Percentiles rank a stretch among this genome's conserved stretches.
These are phyloP conservation scores for Epistrophe eligans DNA, from an alignment of 2,888 invertebrate genomes.

Conservation along the genomic window DNA sequence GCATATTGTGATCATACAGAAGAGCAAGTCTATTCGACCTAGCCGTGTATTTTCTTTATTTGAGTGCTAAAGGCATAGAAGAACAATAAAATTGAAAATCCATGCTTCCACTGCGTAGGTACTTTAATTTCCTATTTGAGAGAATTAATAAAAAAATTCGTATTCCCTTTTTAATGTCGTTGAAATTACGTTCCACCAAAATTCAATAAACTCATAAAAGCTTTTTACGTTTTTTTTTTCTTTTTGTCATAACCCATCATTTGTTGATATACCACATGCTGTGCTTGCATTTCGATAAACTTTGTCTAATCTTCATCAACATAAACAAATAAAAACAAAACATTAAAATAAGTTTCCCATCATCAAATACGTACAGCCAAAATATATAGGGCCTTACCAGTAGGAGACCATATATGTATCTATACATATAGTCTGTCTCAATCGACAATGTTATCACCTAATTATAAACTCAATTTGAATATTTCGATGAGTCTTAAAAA, in stretches of 20 bases:
- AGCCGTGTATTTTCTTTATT: too few relatives aligned
- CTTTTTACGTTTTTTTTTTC: not conserved
- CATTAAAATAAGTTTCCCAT: conserved; percentile 7
- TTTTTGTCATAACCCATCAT: not conserved
- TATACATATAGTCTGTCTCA: conserved; percentile 34
- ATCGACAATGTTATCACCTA: conserved; percentile 65
- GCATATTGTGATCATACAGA: too few relatives aligned
- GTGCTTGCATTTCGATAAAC: conserved; percentile 11
- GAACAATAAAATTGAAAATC: too few relatives aligned
- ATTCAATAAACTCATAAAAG: not conserved
- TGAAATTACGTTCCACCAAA: not conserved
- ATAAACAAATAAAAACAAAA: conserved; percentile 29
- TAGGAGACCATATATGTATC: conserved; percentile 43
- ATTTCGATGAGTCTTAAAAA: conserved; percentile 18
- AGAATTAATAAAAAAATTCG: too few relatives aligned
- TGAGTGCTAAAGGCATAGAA: too few relatives aligned
- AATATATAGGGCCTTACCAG: conserved; percentile 31
- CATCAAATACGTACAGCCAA: not conserved
- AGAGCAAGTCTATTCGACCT: too few relatives aligned
- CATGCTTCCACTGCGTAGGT: too few relatives aligned
- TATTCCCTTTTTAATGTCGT: not conserved
- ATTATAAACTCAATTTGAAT: conserved; percentile 66
- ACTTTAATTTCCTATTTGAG: too few relatives aligned
- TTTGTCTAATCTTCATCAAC: conserved; percentile 16
- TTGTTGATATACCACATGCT: conserved; percentile 6